These are phyloP conservation scores for Australoheros facetus DNA, from an alignment of 2,797 vertebrate species.

Conservation along the genomic window DNA sequence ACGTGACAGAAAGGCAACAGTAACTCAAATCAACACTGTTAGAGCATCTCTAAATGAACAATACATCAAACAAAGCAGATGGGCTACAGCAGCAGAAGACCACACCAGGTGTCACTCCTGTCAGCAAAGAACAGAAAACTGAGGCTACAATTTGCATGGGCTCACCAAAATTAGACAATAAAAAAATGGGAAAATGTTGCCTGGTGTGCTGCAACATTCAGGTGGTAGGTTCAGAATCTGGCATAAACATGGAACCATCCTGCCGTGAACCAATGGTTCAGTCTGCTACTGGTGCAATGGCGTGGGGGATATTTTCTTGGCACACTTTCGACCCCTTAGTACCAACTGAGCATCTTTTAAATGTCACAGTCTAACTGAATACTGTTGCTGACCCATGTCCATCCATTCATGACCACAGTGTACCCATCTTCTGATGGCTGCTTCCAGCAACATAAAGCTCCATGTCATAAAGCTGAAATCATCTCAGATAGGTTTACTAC, in stretches of 20 bases:
- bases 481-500: slow-evolving; percentile 9
- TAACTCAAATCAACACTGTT: no score
- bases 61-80: no score
- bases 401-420: background rate
- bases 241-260: background rate
- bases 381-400: background rate
- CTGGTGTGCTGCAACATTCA: background rate
- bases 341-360: background rate
- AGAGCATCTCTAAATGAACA: no score
- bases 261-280: background rate
- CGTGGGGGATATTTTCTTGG: background rate
- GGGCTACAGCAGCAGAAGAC: no score
- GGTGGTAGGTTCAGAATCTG: background rate
- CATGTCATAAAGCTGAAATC: background rate
- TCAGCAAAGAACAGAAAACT: background rate
- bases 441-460: background rate
- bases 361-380: background rate
- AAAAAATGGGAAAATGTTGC: background rate
- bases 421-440: background rate
- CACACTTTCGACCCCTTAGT: background rate
- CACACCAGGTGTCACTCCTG: background rate
- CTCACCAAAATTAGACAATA: background rate
- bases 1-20: no score
- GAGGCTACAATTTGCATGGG: background rate
- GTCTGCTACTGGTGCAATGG: background rate